Evolutionary conservation across 2,888 invertebrate genomes (phyloP), one percentile per base, ranked within the genome.

Genomic region (Agonopterix subpropinquella): DNA sequence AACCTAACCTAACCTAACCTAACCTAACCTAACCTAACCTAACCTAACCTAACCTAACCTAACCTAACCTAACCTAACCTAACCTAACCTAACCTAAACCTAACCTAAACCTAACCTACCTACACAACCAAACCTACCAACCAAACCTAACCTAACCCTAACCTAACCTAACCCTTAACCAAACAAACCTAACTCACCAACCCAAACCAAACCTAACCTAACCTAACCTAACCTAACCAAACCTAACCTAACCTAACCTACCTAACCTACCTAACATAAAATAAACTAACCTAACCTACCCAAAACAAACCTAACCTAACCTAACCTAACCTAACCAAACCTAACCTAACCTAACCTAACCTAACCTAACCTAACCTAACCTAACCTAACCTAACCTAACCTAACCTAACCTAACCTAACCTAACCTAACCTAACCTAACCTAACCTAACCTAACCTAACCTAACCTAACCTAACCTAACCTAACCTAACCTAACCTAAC

Each of bases 151-250:
- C n/a, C n/a, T n/a, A n/a, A n/a, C n/a, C 44, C 44, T 44, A 44
- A 47, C 43, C 43, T 44, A 44, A 48, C 44, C 28, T 41, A 47
- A 41, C 44, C 44, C 47, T 46, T 50, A 50, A 50, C 50, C 44
- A 48, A 51, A 51, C 52, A 47, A 48, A 51, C 49, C 52, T 48
- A 48, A 48, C 48, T 43, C 44, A 53, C 47, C 28, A 41, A 52
- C 42, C 44, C 44, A 41, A 47, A 39, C 47, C 41, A 43, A 47
- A 41, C 49, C 41, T 46, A 49, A 36, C 13, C 13, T 45, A 43
- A 47, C 47, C 43, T 47, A 47, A 47, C 47, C 43, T 54, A 54
- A 57, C 54, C 53, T 52, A 57, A 54, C 47, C 36, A 39, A 49
- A 47, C 52, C 47, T 47, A 50, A 52, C 51, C 47, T 47, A 44